Conservation (phyloP, 1,140 invertebrate species). For the Habropoda laboriosa region DNA sequence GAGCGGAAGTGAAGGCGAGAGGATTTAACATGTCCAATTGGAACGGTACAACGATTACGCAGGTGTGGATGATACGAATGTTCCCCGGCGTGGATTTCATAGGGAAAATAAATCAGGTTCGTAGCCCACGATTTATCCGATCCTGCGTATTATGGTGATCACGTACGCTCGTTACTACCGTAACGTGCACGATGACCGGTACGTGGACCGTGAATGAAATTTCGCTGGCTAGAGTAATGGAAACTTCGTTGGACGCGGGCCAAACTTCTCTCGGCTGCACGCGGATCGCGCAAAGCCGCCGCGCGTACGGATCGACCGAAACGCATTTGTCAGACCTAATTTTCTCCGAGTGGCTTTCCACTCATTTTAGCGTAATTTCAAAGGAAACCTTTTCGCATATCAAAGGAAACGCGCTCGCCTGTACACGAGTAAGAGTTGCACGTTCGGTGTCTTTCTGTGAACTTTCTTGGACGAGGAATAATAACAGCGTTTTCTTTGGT, state of each 20-base stretch:
- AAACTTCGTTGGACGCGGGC: slow-evolving; percentile 26
- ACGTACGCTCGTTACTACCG: slow-evolving; percentile 46
- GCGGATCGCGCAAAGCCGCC: not conserved
- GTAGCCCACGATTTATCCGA: slow-evolving; percentile 21
- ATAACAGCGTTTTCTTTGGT: too few species aligned
- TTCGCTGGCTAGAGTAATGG: slow-evolving; percentile 25
- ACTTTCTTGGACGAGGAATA: too few species aligned
- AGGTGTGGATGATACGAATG: not conserved
- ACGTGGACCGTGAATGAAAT: slow-evolving; percentile 49
- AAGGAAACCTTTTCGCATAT: not conserved
- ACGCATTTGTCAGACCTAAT: not conserved
- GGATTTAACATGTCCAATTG: too few species aligned
- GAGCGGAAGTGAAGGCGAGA: too few species aligned
- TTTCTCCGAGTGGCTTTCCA: not conserved
- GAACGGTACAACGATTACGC: too few species aligned
- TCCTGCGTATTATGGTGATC: slow-evolving; percentile 24
- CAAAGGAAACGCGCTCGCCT: not conserved
- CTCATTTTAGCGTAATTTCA: not conserved
- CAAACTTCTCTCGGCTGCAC: not conserved
- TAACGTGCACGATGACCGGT: slow-evolving; percentile 45
- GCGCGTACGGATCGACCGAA: not conserved
- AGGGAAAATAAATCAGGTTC: slow-evolving; percentile 14
- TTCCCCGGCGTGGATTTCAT: not conserved
- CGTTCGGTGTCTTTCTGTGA: too few species aligned
- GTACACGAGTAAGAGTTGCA: too few species aligned